A percentile compares a stretch with the other conserved stretches of the same genome.
These are phyloP conservation scores for Oryzias javanicus DNA, from an alignment of 2,113 vertebrate genomes.

Conservation along the genomic window DNA sequence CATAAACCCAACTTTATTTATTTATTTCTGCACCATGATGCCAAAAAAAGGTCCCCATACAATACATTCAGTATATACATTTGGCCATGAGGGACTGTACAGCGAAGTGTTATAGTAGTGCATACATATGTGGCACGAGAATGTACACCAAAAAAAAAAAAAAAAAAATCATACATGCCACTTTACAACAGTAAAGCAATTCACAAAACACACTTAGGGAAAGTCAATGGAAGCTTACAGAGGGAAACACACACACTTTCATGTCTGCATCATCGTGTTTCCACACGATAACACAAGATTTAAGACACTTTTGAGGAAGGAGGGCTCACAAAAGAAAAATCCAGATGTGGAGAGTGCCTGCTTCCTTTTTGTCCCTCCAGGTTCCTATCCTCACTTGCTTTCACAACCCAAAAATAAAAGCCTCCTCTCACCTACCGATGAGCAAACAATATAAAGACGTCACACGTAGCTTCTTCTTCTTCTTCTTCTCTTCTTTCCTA, in stretches of 20 bases:
- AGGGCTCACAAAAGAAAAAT: conserved; percentile 46
- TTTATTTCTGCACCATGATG: conserved; percentile 70
- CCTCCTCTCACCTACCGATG: conserved; percentile 19
- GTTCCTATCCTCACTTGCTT: neutral
- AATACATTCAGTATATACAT: conserved; percentile 85
- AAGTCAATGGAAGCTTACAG: conserved; percentile 55
- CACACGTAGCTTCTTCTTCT: too few relatives aligned
- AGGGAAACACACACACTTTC: neutral
- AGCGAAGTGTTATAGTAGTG: conserved; percentile 76
- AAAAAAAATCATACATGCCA: conserved; percentile 59
- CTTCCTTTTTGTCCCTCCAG: conserved; percentile 15
- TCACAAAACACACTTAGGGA: conserved; percentile 45
- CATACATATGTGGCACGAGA: conserved; percentile 71
- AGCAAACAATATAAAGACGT: conserved; percentile 24
- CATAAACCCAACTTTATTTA: conserved; percentile 75
- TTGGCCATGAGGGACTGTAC: conserved; percentile 76
- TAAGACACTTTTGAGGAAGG: conserved; percentile 71
- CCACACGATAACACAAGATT: conserved; percentile 31
- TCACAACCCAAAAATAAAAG: conserved; percentile 4
- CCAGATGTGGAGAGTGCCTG: conserved; percentile 32
- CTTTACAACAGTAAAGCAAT: conserved; percentile 54
- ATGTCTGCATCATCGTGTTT: conserved; percentile 30
- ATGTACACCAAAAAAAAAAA: conserved; percentile 51
- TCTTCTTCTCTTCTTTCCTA: conserved; percentile 31
- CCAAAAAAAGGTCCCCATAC: conserved; percentile 70